Base-by-base conservation (phyloP, 2,888 invertebrate genomes). In the Hipparchia semele region DNA sequence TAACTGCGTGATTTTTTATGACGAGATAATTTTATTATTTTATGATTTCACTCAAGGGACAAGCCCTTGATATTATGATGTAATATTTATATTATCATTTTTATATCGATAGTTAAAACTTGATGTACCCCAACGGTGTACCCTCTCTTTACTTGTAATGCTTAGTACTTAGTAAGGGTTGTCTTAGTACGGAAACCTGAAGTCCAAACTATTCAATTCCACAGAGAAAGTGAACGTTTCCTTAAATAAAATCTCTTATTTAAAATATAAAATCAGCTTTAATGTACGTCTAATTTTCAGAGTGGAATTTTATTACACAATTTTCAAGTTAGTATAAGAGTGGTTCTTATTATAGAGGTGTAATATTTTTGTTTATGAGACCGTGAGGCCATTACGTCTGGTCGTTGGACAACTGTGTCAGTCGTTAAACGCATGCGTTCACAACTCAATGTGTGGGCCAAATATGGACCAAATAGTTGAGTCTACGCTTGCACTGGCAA, bases 361-460 rank as follows among this genome's bases (percentile, higher is more conserved):
- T 65, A 65, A 65, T 65, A 65, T 65, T 65, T 65, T 65, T 65
- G 65, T 65, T 65, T 53, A 65, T 65, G n/a, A 65, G 65, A 33
- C 65, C 65, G 53, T 65, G 51, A 65, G 7, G 33, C 53, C 33
- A 65, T 65, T 65, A 65, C 65, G 65, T 65, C 51, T 51, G 65
- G 65, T 65, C 65, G 65, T 53, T 65, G 65, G 65, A 51, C 53
- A 65, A 65, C 33, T 65, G 53, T 65, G 65, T 33, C 65, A 65
- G 33, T 33, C 33, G 65, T 53, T 65, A 23, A 12, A 65, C 65
- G 65, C 65, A 53, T 65, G 65, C 65, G 65, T 53, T 33, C 33
- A 53, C 73, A 76, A 76, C 74, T 71, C 75, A 76, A 81, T 80
- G 45, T 46, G 7, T 49, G 7, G 39, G 39, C 39, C 39, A 39